A percentile compares a stretch with the other conserved stretches of the same genome.
These are phyloP conservation scores for Drosophila nr. perissopoda DNA, from an alignment of 2,888 invertebrate genomes.

Conservation along the genomic window DNA sequence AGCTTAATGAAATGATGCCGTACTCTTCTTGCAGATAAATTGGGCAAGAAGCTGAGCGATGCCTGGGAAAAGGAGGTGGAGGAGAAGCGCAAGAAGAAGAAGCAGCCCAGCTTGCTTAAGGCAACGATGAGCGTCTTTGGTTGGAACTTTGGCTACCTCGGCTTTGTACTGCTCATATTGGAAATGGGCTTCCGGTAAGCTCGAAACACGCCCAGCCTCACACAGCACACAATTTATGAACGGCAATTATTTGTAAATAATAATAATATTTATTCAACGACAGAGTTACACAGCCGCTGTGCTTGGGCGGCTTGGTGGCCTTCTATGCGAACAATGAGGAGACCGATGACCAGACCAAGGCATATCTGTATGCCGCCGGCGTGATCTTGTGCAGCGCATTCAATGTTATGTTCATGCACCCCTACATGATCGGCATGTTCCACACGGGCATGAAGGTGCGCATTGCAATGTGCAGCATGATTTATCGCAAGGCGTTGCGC, in stretches of 20 bases:
- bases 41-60: slow-evolving; percentile 87
- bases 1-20: neutral
- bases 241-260: slow-evolving; percentile 29
- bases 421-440: slow-evolving; percentile 92
- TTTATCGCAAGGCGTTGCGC: slow-evolving; percentile 89
- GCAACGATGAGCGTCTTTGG: slow-evolving; percentile 87
- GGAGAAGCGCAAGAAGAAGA: slow-evolving; percentile 80
- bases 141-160: slow-evolving; percentile 86
- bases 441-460: slow-evolving; percentile 85
- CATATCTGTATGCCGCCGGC: slow-evolving; percentile 91
- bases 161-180: slow-evolving; percentile 87
- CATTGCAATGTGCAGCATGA: slow-evolving; percentile 89
- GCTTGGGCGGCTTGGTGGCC: slow-evolving; percentile 88
- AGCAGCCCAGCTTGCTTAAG: slow-evolving; percentile 85
- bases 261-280: slow-evolving; percentile 11
- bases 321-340: slow-evolving; percentile 85
- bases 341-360: slow-evolving; percentile 85
- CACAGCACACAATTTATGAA: slow-evolving; percentile 60
- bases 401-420: slow-evolving; percentile 93
- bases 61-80: slow-evolving; percentile 87
- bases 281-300: slow-evolving; percentile 88
- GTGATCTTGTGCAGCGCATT: slow-evolving; percentile 91
- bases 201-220: slow-evolving; percentile 30
- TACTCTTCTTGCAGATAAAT: slow-evolving; percentile 70
- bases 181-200: slow-evolving; percentile 87